Evolutionary conservation across 2,888 invertebrate genomes (phyloP).

Genomic region (Hipparchia semele): DNA sequence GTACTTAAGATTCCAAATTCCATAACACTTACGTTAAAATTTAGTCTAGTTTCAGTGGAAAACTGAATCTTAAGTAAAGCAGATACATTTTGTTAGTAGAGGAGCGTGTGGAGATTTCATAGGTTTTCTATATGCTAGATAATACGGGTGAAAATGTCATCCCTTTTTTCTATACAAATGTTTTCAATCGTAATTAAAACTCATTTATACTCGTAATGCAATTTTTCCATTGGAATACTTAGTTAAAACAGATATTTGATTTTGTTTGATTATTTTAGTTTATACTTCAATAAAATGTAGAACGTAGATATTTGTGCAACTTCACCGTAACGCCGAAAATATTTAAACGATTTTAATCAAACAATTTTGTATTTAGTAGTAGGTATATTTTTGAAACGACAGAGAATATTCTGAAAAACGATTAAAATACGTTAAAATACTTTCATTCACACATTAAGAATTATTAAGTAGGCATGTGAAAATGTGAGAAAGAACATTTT

Average conservation of each 20-base stretch:
- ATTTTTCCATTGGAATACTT: background rate
- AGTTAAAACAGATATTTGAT: background rate
- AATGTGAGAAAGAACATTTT: constrained; percentile 9
- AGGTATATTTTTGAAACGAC: background rate
- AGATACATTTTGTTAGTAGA: constrained; percentile 12
- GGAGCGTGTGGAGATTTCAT: constrained; percentile 28
- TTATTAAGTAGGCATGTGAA: constrained; percentile 12
- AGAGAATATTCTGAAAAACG: constrained; percentile 1
- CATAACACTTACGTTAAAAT: constrained; percentile 26
- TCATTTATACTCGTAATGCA: background rate
- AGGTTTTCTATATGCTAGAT: constrained; percentile 14
- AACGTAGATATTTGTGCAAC: constrained; percentile 14
- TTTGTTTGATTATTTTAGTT: background rate
- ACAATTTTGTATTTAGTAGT: too few species aligned
- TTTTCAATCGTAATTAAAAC: background rate
- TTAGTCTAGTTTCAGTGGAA: constrained; percentile 20
- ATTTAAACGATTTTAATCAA: constrained; percentile 16
- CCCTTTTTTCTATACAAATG: constrained; percentile 11
- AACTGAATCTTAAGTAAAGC: constrained; percentile 27
- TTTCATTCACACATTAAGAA: constrained; percentile 24
- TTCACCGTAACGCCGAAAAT: constrained; percentile 26
- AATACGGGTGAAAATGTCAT: background rate
- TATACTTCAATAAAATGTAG: background rate
- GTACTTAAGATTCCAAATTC: constrained; percentile 29
- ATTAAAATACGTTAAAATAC: constrained; percentile 29